Conservation (phyloP, 1,140 invertebrate species). For the Paralvinella palmiformis region DNA sequence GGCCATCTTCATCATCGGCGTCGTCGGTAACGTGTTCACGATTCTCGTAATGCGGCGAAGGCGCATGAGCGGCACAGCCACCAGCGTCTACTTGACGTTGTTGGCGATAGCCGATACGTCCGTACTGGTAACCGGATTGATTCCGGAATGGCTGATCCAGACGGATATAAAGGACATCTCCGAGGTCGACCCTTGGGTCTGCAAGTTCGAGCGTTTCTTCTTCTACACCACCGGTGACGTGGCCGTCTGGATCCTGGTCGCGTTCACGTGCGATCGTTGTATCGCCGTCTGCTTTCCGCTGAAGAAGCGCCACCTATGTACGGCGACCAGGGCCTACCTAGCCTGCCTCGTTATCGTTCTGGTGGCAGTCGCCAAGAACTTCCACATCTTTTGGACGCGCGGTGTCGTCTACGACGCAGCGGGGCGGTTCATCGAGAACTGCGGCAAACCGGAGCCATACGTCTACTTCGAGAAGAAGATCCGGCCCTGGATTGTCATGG, state of each 20-base stretch:
- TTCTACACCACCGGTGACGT: conserved; percentile 17
- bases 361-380: not conserved
- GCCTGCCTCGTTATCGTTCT: not conserved
- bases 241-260: conserved; percentile 11
- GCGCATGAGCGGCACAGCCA: conserved; percentile 15
- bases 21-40: conserved; percentile 16
- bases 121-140: conserved; percentile 18
- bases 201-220: conserved; percentile 22
- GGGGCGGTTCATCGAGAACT: not conserved
- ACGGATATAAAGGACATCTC: not conserved
- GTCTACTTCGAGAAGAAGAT: conserved; percentile 10
- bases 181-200: conserved; percentile 11
- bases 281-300: conserved; percentile 17
- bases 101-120: conserved; percentile 22
- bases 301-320: not conserved
- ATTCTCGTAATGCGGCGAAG: conserved; percentile 14
- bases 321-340: not conserved
- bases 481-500: conserved; percentile 16
- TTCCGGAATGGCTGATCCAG: conserved; percentile 20
- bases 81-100: conserved; percentile 22
- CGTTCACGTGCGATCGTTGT: conserved; percentile 15
- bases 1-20: conserved; percentile 17
- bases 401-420: not conserved
- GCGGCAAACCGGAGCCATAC: conserved; percentile 1
- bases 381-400: not conserved